Conservation (phyloP, 2,113 vertebrate species). For the Agelaius tricolor region DNA sequence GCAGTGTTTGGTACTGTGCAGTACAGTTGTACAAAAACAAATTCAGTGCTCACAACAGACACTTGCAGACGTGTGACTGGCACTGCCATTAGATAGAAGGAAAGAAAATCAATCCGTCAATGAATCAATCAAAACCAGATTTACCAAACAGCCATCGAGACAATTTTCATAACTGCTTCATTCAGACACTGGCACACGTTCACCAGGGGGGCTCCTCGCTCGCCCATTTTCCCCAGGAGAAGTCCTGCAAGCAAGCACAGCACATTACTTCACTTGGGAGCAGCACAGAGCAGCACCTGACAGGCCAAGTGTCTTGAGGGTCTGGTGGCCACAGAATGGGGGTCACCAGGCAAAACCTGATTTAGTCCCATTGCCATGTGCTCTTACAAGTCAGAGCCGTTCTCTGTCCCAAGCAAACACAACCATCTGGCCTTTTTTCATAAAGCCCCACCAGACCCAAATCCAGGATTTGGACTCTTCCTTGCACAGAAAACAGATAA, state of each 20-base stretch:
- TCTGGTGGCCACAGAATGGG: background rate
- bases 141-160: conserved; percentile 88
- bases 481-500: background rate
- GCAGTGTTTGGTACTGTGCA: background rate
- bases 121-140: background rate
- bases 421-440: background rate
- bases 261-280: rapidly evolving
- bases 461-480: background rate
- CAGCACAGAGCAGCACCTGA: rapidly evolving
- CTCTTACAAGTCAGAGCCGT: rapidly evolving
- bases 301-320: rapidly evolving
- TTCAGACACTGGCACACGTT: conserved; percentile 90
- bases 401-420: background rate
- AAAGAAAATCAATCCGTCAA: background rate
- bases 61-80: rapidly evolving
- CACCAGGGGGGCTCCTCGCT: conserved; percentile 82
- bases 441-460: background rate
- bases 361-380: background rate
- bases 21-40: rapidly evolving
- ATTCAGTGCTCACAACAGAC: background rate
- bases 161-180: conserved; percentile 90
- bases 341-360: background rate
- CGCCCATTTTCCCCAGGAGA: conserved; percentile 86
- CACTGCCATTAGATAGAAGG: background rate
- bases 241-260: conserved; percentile 72